Conservation (phyloP, 2,888 invertebrate species). For the Lycia hirtaria region DNA sequence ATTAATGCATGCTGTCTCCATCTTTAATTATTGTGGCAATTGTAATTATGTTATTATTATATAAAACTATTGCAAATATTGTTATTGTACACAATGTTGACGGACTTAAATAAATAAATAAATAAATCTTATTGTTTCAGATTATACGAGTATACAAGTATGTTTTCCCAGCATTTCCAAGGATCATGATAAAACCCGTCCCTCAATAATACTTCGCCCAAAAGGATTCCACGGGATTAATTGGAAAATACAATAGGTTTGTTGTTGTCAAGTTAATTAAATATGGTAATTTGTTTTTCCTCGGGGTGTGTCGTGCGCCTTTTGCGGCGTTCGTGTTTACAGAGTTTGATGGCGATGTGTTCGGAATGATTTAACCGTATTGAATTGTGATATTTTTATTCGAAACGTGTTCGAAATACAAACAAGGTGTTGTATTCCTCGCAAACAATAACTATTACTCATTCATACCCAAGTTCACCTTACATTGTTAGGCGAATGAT, state of each 20-base stretch:
- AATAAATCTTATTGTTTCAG: conserved; percentile 13
- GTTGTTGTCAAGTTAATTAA: conserved; percentile 25
- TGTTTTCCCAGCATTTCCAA: conserved; percentile 5
- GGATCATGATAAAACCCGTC: conserved; percentile 10
- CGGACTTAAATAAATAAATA: no score
- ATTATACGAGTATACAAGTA: neutral
- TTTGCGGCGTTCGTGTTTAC: conserved; percentile 18
- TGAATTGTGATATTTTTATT: neutral
- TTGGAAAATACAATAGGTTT: conserved; percentile 25
- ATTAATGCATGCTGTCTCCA: no score
- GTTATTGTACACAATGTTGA: no score
- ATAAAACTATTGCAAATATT: no score
- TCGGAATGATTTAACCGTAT: neutral
- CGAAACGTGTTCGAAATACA: neutral
- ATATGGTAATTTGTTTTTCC: conserved; percentile 23
- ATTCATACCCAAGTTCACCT: no score
- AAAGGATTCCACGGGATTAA: conserved; percentile 23
- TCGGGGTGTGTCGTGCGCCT: conserved; percentile 2
- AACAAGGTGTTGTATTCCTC: neutral
- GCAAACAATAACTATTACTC: neutral
- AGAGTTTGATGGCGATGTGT: conserved; percentile 2
- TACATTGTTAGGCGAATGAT: no score
- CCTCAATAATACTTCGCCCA: conserved; percentile 11
- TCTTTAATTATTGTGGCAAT: no score
- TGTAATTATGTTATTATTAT: no score